Percentiles rank a stretch among this genome's conserved stretches.
Evolutionary conservation across 2,113 vertebrate genomes (phyloP).

Genomic region (Phalacrocorax carbo): DNA sequence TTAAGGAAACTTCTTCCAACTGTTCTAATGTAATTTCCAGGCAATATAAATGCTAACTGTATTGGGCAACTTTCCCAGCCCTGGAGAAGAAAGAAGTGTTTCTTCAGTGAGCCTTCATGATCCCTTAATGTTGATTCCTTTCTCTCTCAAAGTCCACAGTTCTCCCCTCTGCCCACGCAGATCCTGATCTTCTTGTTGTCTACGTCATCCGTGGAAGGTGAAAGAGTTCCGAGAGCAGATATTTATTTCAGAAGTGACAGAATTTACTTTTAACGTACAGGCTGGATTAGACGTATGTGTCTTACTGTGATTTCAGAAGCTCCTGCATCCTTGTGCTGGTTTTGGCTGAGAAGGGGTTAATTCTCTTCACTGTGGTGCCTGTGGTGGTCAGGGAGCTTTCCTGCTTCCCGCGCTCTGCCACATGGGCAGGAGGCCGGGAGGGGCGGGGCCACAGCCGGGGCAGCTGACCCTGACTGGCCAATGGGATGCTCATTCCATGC

Average conservation of each 20-base stretch:
- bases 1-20: constrained; percentile 14
- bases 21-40: constrained; percentile 59
- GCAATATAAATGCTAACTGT: constrained; percentile 13
- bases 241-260: not conserved
- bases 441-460: too few relatives aligned
- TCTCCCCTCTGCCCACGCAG: not conserved
- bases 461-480: too few relatives aligned
- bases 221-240: not conserved
- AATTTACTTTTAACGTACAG: not conserved
- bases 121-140: not conserved
- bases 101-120: not conserved
- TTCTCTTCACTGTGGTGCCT: too few relatives aligned
- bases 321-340: not conserved
- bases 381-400: too few relatives aligned
- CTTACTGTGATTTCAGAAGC: not conserved
- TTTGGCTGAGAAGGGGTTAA: too few relatives aligned
- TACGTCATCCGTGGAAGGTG: not conserved
- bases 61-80: constrained; percentile 27
- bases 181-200: not conserved
- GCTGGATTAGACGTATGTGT: not conserved
- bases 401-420: too few relatives aligned
- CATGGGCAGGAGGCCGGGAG: too few relatives aligned
- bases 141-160: not conserved
- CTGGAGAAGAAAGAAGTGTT: not conserved
- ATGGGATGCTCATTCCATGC: too few relatives aligned